Conservation (phyloP, 2,113 vertebrate genomes). For the Pygoscelis antarcticus region DNA sequence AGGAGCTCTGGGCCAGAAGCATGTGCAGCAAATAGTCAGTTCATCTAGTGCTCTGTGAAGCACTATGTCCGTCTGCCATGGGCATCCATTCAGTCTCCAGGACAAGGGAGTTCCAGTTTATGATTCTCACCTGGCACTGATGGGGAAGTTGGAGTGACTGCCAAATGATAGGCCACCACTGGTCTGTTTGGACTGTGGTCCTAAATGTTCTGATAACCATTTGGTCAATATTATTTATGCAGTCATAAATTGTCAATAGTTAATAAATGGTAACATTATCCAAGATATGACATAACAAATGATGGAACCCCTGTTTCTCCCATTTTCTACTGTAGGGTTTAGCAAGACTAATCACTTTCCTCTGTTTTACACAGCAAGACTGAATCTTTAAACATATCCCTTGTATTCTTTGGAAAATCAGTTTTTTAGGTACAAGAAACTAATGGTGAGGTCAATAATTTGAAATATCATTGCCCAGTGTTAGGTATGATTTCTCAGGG, state of each 20-base stretch:
- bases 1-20: background rate
- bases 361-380: background rate
- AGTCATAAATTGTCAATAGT: background rate
- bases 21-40: background rate
- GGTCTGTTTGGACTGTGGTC: background rate
- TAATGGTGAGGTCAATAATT: background rate
- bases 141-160: background rate
- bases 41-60: background rate
- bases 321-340: background rate
- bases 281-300: background rate
- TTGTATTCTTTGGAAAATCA: background rate
- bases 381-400: background rate
- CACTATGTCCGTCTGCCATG: rapidly evolving
- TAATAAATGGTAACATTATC: background rate
- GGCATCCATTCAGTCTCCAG: background rate
- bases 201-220: background rate
- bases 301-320: background rate
- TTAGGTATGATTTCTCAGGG: background rate
- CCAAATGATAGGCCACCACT: background rate
- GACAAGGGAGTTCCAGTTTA: background rate
- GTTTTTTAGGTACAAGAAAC: background rate
- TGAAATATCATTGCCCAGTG: background rate
- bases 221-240: background rate
- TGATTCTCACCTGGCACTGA: background rate
- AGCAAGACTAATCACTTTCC: background rate